Base-by-base conservation (phyloP, 2,888 invertebrate species). In the Troides oblongomaculatus region DNA sequence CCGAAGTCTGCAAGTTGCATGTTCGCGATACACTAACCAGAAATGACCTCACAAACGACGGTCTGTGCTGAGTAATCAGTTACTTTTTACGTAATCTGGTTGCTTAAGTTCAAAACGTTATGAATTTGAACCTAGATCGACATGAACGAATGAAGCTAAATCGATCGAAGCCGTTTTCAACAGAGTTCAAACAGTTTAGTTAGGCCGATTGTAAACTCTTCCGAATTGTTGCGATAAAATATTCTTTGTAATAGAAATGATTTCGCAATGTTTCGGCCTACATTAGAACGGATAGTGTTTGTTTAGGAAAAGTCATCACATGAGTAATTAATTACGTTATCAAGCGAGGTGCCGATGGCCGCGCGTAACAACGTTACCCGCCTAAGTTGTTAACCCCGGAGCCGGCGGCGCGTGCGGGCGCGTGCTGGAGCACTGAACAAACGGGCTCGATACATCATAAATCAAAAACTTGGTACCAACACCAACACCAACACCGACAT, bases 381-480 rank as follows among this genome's bases (percentile, higher is more conserved):
- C 18, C 66, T 59, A 71, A 69, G 68, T 60, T 66, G 66, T 64
- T 64, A 71, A 69, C 71, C 72, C 70, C 68, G n/a, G 68, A 30
- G n/a, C 25, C 72, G 68, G 71, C 73, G 73, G 72, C 74, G 72
- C 72, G 68, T 68, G 71, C 65, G 75, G 75, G 79, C 81, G 77
- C 75, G 78, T 81, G 3, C 78, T 76, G 73, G 79, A 79, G 75
- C 76, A 75, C 72, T 63, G 70, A 76, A 78, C 78, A 80, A 81
- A 77, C 78, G 77, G 78, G 78, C 69, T 79, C 82, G 87, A 87
- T 85, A 83, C 83, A 84, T 85, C 89, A 88, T 90, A 90, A 91
- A 90, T 91, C 89, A 90, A 82, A 89, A 89, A 89, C 79, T 90
- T 90, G 67, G 74, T 80, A 79, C 84, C 81, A 84, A 84, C 85